Evolutionary conservation across 1,140 invertebrate species (phyloP), one percentile per base, ranked within the genome.

Genomic region (Drosophila santomea): DNA sequence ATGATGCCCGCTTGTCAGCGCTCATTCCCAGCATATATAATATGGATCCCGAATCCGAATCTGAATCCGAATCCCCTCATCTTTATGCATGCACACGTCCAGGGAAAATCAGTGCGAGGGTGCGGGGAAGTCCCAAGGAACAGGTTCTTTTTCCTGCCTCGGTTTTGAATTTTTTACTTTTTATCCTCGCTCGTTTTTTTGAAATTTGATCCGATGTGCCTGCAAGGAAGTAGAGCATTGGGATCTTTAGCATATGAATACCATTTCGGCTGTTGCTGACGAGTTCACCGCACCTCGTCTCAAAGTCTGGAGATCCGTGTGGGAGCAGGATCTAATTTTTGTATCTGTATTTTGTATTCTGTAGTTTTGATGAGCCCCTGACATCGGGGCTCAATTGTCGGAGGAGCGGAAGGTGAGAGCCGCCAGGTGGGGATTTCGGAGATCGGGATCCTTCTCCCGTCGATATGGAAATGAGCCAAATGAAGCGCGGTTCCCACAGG

Each of bases 101-200:
- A 63, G 35, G 43, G 15, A 8, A 36, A 10, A 17, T 25, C 10
- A 38, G 39, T 17, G 48, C 15, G 48, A 8, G n/a, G 48, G 28
- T 17, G 28, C n/a, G 48, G 47, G 25, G 25, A 50, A 39, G 74
- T 61, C 51, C 20, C 71, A 60, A 36, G 59, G 81, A 88, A 88
- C 83, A 88, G 83, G 83, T 88, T 88, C 75, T 83, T 89, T 77
- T 88, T 86, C 83, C 79, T 85, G 82, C 74, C 45, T 51, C 32
- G 41, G 59, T 72, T 80, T 55, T 32, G 25, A 47, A 52, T 20
- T 44, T 62, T 36, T 32, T 32, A 32, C 10, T 41, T 25, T 4
- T 43, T 39, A 39, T 23, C 44, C 36, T 8, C 54, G 28, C 45
- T 59, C 39, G 7, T 32, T 78, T 58, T 75, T 88, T 55, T 72